Base-by-base conservation (phyloP, 2,797 vertebrate species). In the Sebastes oblongus region DNA sequence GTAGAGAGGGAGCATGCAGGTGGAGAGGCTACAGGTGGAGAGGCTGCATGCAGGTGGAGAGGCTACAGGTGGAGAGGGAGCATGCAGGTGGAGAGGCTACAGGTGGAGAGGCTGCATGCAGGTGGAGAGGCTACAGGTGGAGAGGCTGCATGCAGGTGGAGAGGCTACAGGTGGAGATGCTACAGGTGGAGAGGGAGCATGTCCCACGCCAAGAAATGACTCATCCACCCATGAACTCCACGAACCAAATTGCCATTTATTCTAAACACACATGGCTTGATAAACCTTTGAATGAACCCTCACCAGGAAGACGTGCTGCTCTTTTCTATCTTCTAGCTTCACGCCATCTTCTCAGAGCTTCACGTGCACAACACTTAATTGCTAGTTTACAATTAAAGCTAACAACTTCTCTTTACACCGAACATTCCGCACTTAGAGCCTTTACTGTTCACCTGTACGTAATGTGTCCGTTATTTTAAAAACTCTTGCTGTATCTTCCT, bases 221-320 rank as follows among this genome's bases (percentile, higher is more conserved):
- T 42, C 39, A 0, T 42, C 39, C 39, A 42, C 0, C 39, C 0
- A 0, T 46, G 42, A 46, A 46, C 42, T 46, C 42, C 6, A 34
- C n/a, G 1, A 20, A 8, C 8, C 9, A 56, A 39, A 29, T 39
- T 22, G 29, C 16, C 1, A 39, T 4, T 20, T 4, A 8, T 6
- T 13, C 4, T 6, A 4, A 36, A 22, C 11, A 58, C 12, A 66
- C 16, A 10, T 0, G 27, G 2, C 27, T 16, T 64, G 3, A 10
- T 50, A 30, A 32, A 30, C 2, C 0, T 30, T 34, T 22, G 9
- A 18, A 42, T 11, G 12, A 29, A 72, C 10, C 14, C 74, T 82
- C 22, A 67, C 74, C 75, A 22, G 11, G 10, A 1, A 1, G 20
- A 54, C 13, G 10, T 25, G 22, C 2, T 9, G 30, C 3, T 22